Base-by-base conservation (phyloP, 2,888 invertebrate species). In the Thyatira batis region DNA sequence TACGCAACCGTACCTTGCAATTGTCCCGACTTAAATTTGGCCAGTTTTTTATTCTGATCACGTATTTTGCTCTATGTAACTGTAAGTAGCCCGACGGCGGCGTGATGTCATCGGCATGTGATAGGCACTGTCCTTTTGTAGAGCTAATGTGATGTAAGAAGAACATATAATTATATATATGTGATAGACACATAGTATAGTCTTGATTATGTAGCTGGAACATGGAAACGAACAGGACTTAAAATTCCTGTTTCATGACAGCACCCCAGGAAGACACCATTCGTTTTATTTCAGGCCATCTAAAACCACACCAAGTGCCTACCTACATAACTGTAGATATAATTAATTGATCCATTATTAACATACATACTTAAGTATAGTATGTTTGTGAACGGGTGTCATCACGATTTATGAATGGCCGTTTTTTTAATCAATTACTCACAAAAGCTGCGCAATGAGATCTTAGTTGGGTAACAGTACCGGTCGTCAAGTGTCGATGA, bases 21-120 rank as follows among this genome's bases (percentile, higher is more conserved):
- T n/a, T 23, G 23, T 23, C 6, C 23, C 23, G 6, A 23, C 6
- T 23, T 6, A 6, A 4, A 6, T 6, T 23, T 23, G 23, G 23
- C 23, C 6, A 6, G 23, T 73, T 76, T 84, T 81, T 76, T 61
- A 87, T 85, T 84, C 80, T 62, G 58, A 75, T 79, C 89, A 87
- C 87, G 87, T 78, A 69, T 77, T 64, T 64, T 73, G 76, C 77
- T 75, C 81, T 82, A 81, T 81, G 80, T 86, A 85, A 87, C 87
- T 84, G 85, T 87, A 85, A 79, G 84, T 74, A 76, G 77, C 73
- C 76, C 75, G 83, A 76, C 76, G 83, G 76, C 76, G 82, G 77
- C 82, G 79, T 88, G 89, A 89, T 89, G 88, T 89, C 89, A 89
- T 85, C 83, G 85, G 84, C 82, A 84, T 86, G 82, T 80, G 82